phyloP scores from a whole-genome alignment of 2,797 vertebrate species.

The Anabacerthia variegaticeps region DNA sequence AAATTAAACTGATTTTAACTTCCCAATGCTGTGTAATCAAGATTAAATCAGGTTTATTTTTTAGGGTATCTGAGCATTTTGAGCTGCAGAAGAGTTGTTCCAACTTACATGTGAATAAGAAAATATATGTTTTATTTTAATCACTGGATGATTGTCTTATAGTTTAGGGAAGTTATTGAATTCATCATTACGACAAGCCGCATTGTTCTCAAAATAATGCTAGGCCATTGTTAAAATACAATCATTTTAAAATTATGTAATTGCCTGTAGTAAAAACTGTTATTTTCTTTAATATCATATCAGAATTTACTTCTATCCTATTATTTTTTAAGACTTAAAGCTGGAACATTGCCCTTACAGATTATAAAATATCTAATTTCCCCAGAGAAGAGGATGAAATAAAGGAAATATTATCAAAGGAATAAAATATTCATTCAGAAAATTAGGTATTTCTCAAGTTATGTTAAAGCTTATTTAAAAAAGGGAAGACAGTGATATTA shows the following conservation, averaged over 20 bases:
- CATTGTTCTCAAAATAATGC: not conserved
- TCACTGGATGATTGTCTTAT: not conserved
- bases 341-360: not conserved
- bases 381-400: not conserved
- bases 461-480: not conserved
- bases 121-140: not conserved
- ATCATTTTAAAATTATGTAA: not conserved
- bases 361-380: not conserved
- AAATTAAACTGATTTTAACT: not conserved
- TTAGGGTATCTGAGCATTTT: not conserved
- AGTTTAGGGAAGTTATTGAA: not conserved
- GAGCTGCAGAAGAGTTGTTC: not conserved
- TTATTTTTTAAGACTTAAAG: not conserved
- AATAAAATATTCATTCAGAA: not conserved
- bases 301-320: not conserved
- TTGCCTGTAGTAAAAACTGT: not conserved
- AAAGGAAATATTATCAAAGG: not conserved
- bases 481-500: not conserved
- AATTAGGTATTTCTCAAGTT: not conserved
- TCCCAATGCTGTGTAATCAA: not conserved
- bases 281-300: not conserved
- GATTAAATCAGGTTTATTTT: not conserved
- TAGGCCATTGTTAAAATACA: not conserved
- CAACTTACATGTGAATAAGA: not conserved
- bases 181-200: not conserved